Conservation (phyloP, 2,113 vertebrate species). For the Syngnathus typhle region DNA sequence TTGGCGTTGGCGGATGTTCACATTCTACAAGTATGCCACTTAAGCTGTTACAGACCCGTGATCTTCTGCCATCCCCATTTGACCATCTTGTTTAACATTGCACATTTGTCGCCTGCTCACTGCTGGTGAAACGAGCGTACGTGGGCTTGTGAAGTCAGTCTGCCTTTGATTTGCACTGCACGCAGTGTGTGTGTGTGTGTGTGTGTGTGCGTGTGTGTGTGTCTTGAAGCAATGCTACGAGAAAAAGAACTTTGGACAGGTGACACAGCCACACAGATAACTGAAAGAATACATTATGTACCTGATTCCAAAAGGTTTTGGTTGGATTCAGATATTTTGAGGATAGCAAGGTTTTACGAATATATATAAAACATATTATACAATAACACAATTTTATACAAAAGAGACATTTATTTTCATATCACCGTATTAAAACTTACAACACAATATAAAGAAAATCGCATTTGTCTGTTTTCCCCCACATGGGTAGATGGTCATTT, state of each 20-base stretch:
- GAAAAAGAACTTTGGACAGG: neutral
- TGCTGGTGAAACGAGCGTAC: neutral
- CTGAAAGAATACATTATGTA: neutral
- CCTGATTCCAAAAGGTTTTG: neutral
- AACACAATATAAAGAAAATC: slow-evolving; percentile 37
- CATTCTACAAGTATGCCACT: neutral
- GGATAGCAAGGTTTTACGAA: neutral
- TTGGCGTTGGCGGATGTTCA: neutral
- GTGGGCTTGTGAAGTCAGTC: neutral
- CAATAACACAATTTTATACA: slow-evolving; percentile 31
- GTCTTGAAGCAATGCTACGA: neutral
- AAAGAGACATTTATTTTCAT: slow-evolving; percentile 63
- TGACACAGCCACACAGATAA: neutral
- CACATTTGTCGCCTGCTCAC: neutral
- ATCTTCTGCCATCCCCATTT: neutral
- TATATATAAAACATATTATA: neutral
- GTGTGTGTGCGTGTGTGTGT: neutral
- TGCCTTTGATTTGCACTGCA: neutral
- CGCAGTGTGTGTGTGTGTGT: neutral
- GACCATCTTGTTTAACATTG: neutral
- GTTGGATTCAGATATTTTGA: neutral
- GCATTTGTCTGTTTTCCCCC: slow-evolving; percentile 22
- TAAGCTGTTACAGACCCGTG: neutral
- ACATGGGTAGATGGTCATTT: slow-evolving; percentile 29
- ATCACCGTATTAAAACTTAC: slow-evolving; percentile 53